Conservation (phyloP, 1,140 invertebrate species). For the Drosophila mauritiana region DNA sequence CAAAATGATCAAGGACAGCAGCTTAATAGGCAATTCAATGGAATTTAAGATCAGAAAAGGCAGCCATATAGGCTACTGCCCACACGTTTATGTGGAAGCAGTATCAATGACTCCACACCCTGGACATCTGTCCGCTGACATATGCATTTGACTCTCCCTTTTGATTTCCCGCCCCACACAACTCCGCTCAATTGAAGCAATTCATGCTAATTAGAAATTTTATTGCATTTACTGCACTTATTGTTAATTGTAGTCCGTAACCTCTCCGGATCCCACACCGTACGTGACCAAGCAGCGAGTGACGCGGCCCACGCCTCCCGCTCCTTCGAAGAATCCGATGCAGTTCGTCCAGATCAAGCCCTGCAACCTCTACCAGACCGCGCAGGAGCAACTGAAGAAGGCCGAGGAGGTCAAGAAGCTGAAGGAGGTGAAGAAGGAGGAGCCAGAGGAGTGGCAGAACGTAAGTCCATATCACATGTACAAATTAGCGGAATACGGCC, state of each 20-base stretch:
- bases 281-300: conserved; percentile 85
- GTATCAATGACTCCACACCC: conserved; percentile 50
- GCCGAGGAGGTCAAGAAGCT: conserved; percentile 93
- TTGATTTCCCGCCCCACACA: conserved; percentile 2
- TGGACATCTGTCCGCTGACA: conserved; percentile 47
- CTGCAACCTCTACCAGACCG: conserved; percentile 92
- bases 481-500: not conserved
- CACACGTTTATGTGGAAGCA: conserved; percentile 40
- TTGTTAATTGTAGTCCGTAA: conserved; percentile 71
- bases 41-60: conserved; percentile 41
- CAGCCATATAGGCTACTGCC: conserved; percentile 42
- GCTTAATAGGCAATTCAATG: conserved; percentile 69
- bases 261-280: conserved; percentile 79
- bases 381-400: conserved; percentile 93
- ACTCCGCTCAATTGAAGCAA: conserved; percentile 36
- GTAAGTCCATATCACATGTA: conserved; percentile 86
- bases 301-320: conserved; percentile 88
- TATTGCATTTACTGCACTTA: conserved; percentile 41
- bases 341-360: conserved; percentile 95
- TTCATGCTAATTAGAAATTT: conserved; percentile 66
- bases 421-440: conserved; percentile 90
- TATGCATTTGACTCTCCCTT: conserved; percentile 52
- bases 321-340: conserved; percentile 92
- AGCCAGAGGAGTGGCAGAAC: conserved; percentile 96
- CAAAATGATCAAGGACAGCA: conserved; percentile 52